Evolutionary conservation across 1,140 invertebrate genomes (phyloP).

Genomic region (Catajapyx aquilonaris): DNA sequence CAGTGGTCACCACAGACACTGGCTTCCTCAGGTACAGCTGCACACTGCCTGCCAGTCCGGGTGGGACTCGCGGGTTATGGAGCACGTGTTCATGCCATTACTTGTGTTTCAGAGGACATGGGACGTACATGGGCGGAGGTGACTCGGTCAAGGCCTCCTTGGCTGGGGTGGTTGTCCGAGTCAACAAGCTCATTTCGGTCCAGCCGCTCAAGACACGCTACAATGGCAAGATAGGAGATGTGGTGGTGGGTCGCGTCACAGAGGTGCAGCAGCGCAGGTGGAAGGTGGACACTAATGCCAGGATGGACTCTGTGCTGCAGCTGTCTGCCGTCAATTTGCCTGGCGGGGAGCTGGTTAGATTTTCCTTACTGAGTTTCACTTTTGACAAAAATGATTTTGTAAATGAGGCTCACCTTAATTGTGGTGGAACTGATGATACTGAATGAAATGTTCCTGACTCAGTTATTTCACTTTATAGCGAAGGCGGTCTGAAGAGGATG

Average conservation of each 20-base stretch:
- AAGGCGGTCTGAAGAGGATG: constrained; percentile 83
- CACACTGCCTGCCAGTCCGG: constrained; percentile 1
- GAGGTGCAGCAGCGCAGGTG: constrained; percentile 81
- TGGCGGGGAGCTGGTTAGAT: constrained; percentile 78
- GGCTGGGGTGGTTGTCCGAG: constrained; percentile 76
- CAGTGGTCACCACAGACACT: constrained; percentile 55
- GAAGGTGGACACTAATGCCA: constrained; percentile 87
- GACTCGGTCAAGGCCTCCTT: constrained; percentile 72
- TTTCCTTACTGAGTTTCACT: too few relatives aligned
- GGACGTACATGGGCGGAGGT: constrained; percentile 67
- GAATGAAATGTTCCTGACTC: too few relatives aligned
- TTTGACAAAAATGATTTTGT: too few relatives aligned
- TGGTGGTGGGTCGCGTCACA: constrained; percentile 80
- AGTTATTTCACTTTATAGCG: constrained; percentile 31
- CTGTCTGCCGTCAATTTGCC: constrained; percentile 91
- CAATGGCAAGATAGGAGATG: constrained; percentile 90
- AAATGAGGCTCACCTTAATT: too few relatives aligned
- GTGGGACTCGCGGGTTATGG: constrained; percentile 3
- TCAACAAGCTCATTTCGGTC: constrained; percentile 86
- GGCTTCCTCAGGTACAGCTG: constrained; percentile 58
- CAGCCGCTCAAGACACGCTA: constrained; percentile 72
- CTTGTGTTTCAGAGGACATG: constrained; percentile 62
- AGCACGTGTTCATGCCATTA: constrained; percentile 3
- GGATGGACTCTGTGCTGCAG: constrained; percentile 68
- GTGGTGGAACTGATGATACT: too few relatives aligned